These are phyloP conservation scores for Scolopax bukidnonensis DNA, from an alignment of 2,797 vertebrate species.

Conservation along the genomic window DNA sequence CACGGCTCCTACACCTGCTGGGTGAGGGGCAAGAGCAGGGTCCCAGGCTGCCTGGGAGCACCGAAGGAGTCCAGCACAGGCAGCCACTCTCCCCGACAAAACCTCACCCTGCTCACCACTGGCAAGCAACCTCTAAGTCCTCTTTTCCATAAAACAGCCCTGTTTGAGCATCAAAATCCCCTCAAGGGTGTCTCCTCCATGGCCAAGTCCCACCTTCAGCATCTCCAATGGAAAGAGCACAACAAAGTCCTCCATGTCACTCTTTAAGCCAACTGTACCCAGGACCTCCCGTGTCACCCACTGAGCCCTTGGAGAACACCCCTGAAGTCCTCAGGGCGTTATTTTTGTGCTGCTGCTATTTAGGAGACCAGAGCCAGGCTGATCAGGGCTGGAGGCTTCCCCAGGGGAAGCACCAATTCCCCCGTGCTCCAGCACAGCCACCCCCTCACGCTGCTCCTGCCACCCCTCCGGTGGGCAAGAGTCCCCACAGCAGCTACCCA, in stretches of 20 bases:
- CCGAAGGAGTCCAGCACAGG: not conserved
- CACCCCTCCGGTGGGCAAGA: accelerated
- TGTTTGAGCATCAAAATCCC: not conserved
- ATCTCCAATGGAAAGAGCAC: not conserved
- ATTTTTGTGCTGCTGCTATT: not conserved
- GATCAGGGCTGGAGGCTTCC: not conserved
- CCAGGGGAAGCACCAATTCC: not conserved
- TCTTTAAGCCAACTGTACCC: not conserved
- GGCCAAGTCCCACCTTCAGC: not conserved
- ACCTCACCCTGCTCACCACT: not conserved
- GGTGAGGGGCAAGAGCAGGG: not conserved
- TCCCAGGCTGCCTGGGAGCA: accelerated
- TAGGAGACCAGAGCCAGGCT: not conserved
- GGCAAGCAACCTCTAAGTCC: not conserved
- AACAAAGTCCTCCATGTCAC: accelerated
- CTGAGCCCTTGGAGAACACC: not conserved
- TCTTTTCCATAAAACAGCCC: not conserved
- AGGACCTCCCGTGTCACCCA: not conserved
- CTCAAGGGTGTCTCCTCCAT: not conserved
- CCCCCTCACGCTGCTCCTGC: not conserved
- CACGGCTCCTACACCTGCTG: not conserved
- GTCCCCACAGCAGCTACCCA: not conserved
- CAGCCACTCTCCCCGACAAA: not conserved
- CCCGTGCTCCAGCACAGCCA: not conserved
- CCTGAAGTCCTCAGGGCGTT: not conserved